A percentile compares a stretch with the other conserved stretches of the same genome.
phyloP scores from a whole-genome alignment of 2,888 invertebrate genomes.

The Himalopsyche kuldschensis region DNA sequence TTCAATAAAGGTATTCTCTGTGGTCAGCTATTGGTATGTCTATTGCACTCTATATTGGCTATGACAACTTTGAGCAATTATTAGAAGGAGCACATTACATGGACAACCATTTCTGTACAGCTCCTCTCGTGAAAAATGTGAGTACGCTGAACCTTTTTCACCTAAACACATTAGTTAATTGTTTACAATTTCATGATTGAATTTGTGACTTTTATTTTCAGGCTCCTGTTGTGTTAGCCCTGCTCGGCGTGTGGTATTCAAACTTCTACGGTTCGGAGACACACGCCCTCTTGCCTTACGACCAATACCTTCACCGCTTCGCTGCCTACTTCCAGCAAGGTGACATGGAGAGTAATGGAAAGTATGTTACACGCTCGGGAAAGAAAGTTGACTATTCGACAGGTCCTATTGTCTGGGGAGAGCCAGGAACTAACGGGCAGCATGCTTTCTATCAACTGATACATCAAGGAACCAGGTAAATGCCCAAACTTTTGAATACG shows the following conservation, averaged over 20 bases:
- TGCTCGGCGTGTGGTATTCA: constrained; percentile 91
- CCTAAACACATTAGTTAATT: not conserved
- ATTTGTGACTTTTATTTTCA: constrained; percentile 46
- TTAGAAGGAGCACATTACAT: constrained; percentile 90
- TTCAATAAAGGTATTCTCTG: constrained; percentile 66
- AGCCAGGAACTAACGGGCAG: constrained; percentile 99
- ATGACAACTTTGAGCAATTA: constrained; percentile 90
- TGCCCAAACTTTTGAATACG: not conserved
- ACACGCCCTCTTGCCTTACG: constrained; percentile 94
- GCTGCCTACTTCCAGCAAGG: constrained; percentile 99
- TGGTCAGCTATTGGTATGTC: constrained; percentile 99
- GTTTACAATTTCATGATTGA: not conserved
- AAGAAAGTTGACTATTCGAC: constrained; percentile 62
- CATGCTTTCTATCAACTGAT: constrained; percentile 99
- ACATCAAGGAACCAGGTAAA: constrained; percentile 76
- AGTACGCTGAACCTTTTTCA: constrained; percentile 44
- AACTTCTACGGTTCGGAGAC: constrained; percentile 96
- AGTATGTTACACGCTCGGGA: constrained; percentile 79
- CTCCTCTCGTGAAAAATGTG: constrained; percentile 91
- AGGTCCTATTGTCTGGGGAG: constrained; percentile 93
- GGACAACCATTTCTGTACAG: constrained; percentile 88
- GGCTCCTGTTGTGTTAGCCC: constrained; percentile 91
- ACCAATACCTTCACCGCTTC: constrained; percentile 96
- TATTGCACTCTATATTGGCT: constrained; percentile 90
- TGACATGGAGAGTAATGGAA: constrained; percentile 99